Evolutionary conservation across 2,797 vertebrate genomes (phyloP).

Genomic region (Melopsittacus undulatus): DNA sequence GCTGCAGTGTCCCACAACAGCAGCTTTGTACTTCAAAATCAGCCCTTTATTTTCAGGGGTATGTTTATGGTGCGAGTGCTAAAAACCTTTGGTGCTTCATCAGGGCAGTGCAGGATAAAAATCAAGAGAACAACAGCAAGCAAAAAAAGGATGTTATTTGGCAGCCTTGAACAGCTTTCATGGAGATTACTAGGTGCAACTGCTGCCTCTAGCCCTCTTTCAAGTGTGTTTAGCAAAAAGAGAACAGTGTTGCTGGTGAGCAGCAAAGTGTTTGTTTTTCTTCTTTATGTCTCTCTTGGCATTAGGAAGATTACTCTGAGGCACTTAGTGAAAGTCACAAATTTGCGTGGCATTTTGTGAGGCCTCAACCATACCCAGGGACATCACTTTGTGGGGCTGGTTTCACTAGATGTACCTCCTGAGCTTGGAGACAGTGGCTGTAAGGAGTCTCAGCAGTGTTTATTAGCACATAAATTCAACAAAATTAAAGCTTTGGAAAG

Average conservation of each 20-base stretch:
- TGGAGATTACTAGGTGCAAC: slow-evolving; percentile 17
- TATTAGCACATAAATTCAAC: slow-evolving; percentile 29
- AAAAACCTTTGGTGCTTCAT: not conserved
- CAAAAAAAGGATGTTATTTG: not conserved
- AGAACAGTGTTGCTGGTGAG: not conserved
- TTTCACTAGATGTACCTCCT: slow-evolving; percentile 12
- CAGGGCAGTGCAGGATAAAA: not conserved
- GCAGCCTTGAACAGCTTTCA: slow-evolving; percentile 35
- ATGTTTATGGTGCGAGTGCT: not conserved
- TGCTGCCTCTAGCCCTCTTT: slow-evolving; percentile 34
- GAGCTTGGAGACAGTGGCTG: not conserved
- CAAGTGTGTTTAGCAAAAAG: slow-evolving; percentile 1
- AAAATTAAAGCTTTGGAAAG: slow-evolving; percentile 52
- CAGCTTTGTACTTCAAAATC: slow-evolving; percentile 36
- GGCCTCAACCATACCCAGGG: not conserved
- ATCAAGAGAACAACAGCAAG: not conserved
- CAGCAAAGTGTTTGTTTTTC: not conserved
- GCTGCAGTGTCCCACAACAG: slow-evolving; percentile 14
- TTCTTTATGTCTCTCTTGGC: not conserved
- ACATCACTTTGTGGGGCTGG: not conserved
- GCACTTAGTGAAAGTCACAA: not conserved
- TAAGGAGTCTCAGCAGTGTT: not conserved
- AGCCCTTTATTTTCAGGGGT: not conserved
- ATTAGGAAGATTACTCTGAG: slow-evolving; percentile 15
- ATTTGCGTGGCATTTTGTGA: not conserved